Evolutionary conservation across 2,113 vertebrate species (phyloP).

Genomic region (Gopherus flavomarginatus): DNA sequence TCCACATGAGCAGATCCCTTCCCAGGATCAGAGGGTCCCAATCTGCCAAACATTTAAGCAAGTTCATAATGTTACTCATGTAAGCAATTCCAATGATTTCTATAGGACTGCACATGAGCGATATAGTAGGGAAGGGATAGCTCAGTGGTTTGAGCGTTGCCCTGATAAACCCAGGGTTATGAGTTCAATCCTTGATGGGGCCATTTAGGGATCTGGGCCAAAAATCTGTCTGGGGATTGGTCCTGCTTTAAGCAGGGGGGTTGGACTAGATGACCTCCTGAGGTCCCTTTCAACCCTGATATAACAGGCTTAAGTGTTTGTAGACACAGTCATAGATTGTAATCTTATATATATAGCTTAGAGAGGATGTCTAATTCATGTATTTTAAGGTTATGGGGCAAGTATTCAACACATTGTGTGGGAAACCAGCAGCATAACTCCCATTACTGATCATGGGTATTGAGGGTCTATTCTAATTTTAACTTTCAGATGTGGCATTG

Average conservation of each 20-base stretch:
- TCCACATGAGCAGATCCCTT: not conserved
- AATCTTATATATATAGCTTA: no score
- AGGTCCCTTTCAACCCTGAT: no score
- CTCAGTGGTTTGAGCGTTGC: no score
- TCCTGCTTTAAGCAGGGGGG: no score
- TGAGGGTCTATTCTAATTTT: not conserved
- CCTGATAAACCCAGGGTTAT: no score
- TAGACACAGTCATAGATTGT: no score
- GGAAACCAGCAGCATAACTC: not conserved
- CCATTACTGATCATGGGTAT: not conserved
- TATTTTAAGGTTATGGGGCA: not conserved
- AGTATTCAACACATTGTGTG: not conserved
- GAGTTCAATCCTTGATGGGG: no score
- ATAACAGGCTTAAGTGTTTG: not conserved
- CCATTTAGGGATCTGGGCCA: no score
- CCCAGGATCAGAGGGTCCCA: not conserved
- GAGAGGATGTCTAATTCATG: not conserved
- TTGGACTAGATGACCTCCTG: no score
- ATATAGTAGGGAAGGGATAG: not conserved
- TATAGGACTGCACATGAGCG: not conserved
- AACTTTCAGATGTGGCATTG: not conserved
- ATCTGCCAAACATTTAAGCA: not conserved
- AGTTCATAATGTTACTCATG: not conserved
- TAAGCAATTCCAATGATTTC: not conserved
- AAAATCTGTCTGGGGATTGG: no score